Conservation (phyloP, 1,140 invertebrate species). For the Lordiphosa collinella region DNA sequence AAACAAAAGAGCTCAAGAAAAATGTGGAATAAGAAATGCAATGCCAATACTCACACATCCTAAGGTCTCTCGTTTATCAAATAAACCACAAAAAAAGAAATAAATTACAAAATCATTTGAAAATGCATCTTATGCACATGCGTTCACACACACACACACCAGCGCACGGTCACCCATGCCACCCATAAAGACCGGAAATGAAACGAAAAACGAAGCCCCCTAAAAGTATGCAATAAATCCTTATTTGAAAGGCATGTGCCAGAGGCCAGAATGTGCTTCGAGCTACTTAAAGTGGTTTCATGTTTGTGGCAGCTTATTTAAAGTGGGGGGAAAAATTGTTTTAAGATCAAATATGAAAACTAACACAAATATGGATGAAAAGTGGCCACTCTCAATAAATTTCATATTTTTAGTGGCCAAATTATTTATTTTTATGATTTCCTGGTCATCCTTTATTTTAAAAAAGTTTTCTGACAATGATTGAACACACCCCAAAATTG, state of each 20-base stretch:
- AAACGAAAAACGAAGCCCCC: conserved; percentile 1
- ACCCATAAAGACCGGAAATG: conserved; percentile 4
- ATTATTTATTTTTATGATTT: too few relatives aligned
- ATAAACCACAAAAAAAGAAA: conserved; percentile 33
- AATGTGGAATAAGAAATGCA: neutral
- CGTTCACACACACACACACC: neutral
- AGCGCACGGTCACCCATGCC: neutral
- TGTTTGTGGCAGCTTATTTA: neutral
- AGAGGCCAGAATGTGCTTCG: neutral
- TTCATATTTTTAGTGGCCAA: too few relatives aligned
- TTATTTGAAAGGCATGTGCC: conserved; percentile 10
- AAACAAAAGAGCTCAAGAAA: too few relatives aligned
- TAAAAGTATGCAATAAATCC: conserved; percentile 29
- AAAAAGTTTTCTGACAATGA: too few relatives aligned
- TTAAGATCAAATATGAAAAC: too few relatives aligned
- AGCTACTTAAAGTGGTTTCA: neutral
- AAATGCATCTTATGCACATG: conserved; percentile 32
- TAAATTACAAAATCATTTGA: conserved; percentile 43
- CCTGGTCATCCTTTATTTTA: too few relatives aligned
- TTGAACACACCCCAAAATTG: too few relatives aligned
- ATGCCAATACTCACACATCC: neutral
- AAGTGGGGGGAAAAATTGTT: neutral
- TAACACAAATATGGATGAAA: too few relatives aligned
- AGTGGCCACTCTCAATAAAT: too few relatives aligned
- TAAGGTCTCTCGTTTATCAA: conserved; percentile 6